Conservation (phyloP, 2,113 vertebrate genomes). For the Etheostoma cragini region DNA sequence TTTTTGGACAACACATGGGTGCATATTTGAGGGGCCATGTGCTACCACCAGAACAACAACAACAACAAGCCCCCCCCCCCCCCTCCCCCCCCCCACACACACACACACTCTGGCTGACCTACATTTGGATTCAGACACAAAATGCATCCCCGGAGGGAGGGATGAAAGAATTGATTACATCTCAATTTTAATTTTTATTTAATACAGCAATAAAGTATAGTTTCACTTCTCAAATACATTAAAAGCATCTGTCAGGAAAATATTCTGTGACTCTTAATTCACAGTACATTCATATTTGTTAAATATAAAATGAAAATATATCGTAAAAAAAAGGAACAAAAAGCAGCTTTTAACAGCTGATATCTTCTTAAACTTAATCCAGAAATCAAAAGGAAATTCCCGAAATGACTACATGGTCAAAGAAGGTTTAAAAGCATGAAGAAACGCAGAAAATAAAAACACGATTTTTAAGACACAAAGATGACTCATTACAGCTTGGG, state of each 20-base stretch:
- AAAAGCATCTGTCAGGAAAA: slow-evolving; percentile 80
- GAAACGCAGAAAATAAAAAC: background rate
- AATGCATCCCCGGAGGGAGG: background rate
- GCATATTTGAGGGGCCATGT: slow-evolving; percentile 49
- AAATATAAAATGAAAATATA: slow-evolving; percentile 75
- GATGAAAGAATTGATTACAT: background rate
- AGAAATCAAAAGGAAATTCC: slow-evolving; percentile 20
- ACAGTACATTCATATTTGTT: slow-evolving; percentile 73
- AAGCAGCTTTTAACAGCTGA: slow-evolving; percentile 24
- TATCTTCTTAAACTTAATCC: slow-evolving; percentile 13
- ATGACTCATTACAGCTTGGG: slow-evolving; percentile 28
- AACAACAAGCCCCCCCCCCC: no score
- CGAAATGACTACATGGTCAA: slow-evolving; percentile 14
- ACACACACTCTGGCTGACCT: slow-evolving; percentile 59
- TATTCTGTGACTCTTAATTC: slow-evolving; percentile 62
- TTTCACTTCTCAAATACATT: slow-evolving; percentile 58
- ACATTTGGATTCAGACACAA: slow-evolving; percentile 50
- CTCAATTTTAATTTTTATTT: slow-evolving; percentile 44
- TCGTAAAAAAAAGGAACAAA: slow-evolving; percentile 45
- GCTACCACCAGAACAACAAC: slow-evolving; percentile 21
- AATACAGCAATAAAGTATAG: slow-evolving; percentile 73
- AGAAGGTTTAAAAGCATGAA: slow-evolving; percentile 21
- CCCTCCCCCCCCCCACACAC: background rate
- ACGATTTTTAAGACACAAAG: slow-evolving; percentile 24
- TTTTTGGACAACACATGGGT: slow-evolving; percentile 37